Evolutionary conservation across 1,140 invertebrate species (phyloP), one percentile per base, ranked within the genome.

Genomic region (Geopemphigus sp.): DNA sequence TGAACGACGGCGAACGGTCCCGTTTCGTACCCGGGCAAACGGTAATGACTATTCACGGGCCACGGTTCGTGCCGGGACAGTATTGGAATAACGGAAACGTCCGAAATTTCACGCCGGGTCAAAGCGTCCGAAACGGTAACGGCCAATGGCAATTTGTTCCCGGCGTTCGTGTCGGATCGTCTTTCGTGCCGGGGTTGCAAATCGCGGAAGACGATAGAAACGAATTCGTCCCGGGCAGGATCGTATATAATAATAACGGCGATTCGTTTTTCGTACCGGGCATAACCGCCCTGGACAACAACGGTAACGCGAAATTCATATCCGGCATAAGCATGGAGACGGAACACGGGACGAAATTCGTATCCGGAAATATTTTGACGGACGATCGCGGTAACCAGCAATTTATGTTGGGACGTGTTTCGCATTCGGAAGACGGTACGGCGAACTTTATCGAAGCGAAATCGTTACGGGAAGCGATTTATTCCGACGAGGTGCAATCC

Each of bases 21-120:
- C 24, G 63, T 24, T 94, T 93, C 84, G 88, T 92, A 68, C 91
- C 92, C 39, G 92, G 92, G 1, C 88, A 93, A 64, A 92, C 90
- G 59, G 87, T 93, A 14, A 88, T 90, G 82, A 89, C 90, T 0
- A 89, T 90, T 24, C 86, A 89, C 61, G 90, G 91, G 19, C 89
- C 91, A 1, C 86, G 89, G 54, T 86, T 93, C 32, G 88, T 93
- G 73, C 90, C 91, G n/a, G 91, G 91, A 17, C 89, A 91, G 83
- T 88, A 91, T 82, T 78, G 56, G 57, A 47, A 63, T 24, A 24
- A 61, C n/a, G 17, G 29, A 59, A 50, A 78, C 0, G n/a, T 76
- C 10, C 32, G 59, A n/a, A n/a, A n/a, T 59, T 59, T 59, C 26
- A 76, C 32, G 5, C 73, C 73, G 19, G 73, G 56, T 39, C 73